Percentiles rank a stretch among this genome's conserved stretches.
These are phyloP conservation scores for Dugesia japonica DNA, from an alignment of 2,888 invertebrate species.

Conservation along the genomic window DNA sequence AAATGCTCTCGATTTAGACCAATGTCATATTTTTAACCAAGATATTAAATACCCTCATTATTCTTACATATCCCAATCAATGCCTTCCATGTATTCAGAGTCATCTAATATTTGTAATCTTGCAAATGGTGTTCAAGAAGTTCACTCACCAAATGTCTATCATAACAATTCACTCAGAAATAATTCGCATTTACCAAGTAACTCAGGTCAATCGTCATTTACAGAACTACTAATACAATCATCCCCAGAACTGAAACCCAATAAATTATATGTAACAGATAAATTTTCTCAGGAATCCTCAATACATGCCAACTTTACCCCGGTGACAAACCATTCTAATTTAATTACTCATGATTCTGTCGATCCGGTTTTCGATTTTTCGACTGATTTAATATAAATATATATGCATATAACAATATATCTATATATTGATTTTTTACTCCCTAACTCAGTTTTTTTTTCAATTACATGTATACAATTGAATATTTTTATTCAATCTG, in stretches of 20 bases:
- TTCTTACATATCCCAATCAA: conserved; percentile 12
- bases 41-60: not conserved
- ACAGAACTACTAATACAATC: conserved; percentile 5
- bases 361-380: conserved; percentile 13
- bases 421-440: not conserved
- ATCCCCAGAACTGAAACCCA: not conserved
- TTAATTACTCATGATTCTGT: conserved; percentile 10
- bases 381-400: not conserved
- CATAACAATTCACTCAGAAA: conserved; percentile 2
- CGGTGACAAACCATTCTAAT: conserved; percentile 16
- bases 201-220: conserved; percentile 11
- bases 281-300: conserved; percentile 15
- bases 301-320: conserved; percentile 6
- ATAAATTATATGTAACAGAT: not conserved
- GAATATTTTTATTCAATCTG: not conserved
- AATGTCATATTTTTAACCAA: not conserved
- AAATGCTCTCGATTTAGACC: not conserved
- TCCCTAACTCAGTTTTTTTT: not conserved
- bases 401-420: not conserved
- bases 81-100: not conserved
- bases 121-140: not conserved
- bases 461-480: conserved; percentile 12
- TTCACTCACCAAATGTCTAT: not conserved
- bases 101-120: not conserved
- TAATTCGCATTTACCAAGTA: not conserved